Evolutionary conservation across 1,140 invertebrate species (phyloP).

Genomic region (Scaptomyza montana): DNA sequence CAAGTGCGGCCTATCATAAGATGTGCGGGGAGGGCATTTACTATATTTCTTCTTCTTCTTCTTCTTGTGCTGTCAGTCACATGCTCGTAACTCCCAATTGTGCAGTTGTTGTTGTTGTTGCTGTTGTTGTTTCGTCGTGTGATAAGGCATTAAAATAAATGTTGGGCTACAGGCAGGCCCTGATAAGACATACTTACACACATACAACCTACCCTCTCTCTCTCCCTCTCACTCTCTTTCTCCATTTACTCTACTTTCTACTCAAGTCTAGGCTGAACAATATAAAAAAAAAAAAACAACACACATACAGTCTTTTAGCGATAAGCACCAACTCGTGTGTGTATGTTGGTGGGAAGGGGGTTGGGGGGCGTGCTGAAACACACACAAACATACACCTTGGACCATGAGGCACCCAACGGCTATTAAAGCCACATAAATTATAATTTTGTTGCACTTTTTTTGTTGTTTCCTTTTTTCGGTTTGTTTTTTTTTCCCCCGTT

Average conservation of each 20-base stretch:
- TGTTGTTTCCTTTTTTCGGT: not conserved
- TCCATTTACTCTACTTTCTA: not conserved
- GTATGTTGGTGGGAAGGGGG: not conserved
- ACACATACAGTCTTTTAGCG: too few relatives aligned
- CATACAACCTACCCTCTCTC: conserved; percentile 29
- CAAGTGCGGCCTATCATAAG: conserved; percentile 54
- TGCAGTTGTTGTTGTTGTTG: conserved; percentile 67
- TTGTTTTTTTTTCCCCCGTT: not conserved
- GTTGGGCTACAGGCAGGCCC: conserved; percentile 68
- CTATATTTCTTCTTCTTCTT: not conserved
- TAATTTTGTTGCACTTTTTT: conserved; percentile 76
- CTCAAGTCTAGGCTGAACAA: conserved; percentile 14
- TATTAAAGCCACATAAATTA: conserved; percentile 82
- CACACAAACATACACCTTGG: conserved; percentile 27
- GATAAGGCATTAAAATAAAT: conserved; percentile 81
- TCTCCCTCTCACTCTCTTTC: conserved; percentile 20
- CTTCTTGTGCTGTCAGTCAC: conserved; percentile 47
- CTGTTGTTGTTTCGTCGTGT: conserved; percentile 38
- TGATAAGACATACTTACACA: conserved; percentile 67
- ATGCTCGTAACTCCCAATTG: conserved; percentile 80
- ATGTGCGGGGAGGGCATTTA: conserved; percentile 22
- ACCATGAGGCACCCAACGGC: conserved; percentile 57
- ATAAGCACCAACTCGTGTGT: conserved; percentile 48
- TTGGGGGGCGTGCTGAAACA: not conserved
- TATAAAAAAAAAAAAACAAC: conserved; percentile 43